These are phyloP conservation scores for Ptychochromis oligacanthus DNA, from an alignment of 2,113 vertebrate genomes.

Conservation along the genomic window DNA sequence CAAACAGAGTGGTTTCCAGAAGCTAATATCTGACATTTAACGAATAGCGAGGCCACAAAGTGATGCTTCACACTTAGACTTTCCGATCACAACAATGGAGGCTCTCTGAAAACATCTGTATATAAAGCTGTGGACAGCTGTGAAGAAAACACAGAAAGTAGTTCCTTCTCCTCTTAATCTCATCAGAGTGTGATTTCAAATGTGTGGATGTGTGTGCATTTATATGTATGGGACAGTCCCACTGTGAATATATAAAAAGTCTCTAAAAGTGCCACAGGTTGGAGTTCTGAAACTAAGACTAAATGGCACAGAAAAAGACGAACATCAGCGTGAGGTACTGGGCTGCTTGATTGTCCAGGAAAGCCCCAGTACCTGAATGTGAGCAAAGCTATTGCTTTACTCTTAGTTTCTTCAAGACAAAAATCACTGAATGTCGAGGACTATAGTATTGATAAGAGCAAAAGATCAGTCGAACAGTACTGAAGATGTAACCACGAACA, in stretches of 20 bases:
- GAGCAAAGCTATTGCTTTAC: not conserved
- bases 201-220: not conserved
- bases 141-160: not conserved
- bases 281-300: constrained; percentile 63
- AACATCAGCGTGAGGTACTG: not conserved
- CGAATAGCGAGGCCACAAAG: constrained; percentile 57
- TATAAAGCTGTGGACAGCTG: not conserved
- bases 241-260: constrained; percentile 16
- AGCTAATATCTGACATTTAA: constrained; percentile 83
- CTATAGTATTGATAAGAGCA: not conserved
- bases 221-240: constrained; percentile 51
- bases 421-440: not conserved
- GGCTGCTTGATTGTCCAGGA: constrained; percentile 31
- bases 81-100: constrained; percentile 43
- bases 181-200: not conserved
- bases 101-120: constrained; percentile 16
- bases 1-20: constrained; percentile 75
- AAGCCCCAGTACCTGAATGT: constrained; percentile 35
- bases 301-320: constrained; percentile 8
- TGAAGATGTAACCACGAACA: not conserved
- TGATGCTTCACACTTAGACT: constrained; percentile 37
- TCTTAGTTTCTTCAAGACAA: constrained; percentile 11
- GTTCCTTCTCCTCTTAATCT: not conserved
- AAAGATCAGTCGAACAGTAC: not conserved
- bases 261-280: constrained; percentile 40